Evolutionary conservation across 64 coral and sea anemone species (phyloP).

Genomic region (Acropora tenuis): DNA sequence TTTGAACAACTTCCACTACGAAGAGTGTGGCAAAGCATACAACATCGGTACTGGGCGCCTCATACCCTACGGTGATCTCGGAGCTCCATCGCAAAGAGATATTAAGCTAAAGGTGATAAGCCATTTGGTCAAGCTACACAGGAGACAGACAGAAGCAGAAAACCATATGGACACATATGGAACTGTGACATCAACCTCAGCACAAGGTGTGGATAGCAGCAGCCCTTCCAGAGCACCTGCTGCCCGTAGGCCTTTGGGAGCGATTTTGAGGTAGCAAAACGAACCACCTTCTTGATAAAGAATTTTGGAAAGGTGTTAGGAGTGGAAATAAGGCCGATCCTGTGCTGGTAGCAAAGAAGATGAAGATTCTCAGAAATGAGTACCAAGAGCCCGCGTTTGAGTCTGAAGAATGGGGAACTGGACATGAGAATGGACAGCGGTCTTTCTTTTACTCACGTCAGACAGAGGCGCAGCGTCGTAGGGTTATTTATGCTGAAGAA

Average conservation of each 20-base stretch:
- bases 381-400: not conserved
- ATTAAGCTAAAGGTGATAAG: too few species aligned
- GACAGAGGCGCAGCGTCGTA: not conserved
- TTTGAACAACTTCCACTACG: too few species aligned
- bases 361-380: not conserved
- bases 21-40: too few species aligned
- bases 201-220: not conserved
- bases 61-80: too few species aligned
- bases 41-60: too few species aligned
- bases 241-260: slow-evolving; percentile 22
- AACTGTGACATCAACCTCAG: slow-evolving; percentile 10
- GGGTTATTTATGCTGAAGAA: not conserved
- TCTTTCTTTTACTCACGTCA: not conserved
- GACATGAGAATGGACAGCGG: slow-evolving; percentile 12
- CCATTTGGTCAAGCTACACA: too few species aligned
- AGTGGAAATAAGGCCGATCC: slow-evolving; percentile 34
- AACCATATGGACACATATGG: too few species aligned
- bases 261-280: slow-evolving; percentile 33
- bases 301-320: slow-evolving; percentile 30
- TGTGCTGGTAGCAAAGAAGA: too few species aligned
- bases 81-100: too few species aligned
- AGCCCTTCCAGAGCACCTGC: too few species aligned
- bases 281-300: slow-evolving; percentile 10
- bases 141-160: too few species aligned
- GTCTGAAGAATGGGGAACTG: slow-evolving; percentile 50